These are phyloP conservation scores for Gobio occitaniae DNA, from an alignment of 2,797 vertebrate species.

Conservation along the genomic window DNA sequence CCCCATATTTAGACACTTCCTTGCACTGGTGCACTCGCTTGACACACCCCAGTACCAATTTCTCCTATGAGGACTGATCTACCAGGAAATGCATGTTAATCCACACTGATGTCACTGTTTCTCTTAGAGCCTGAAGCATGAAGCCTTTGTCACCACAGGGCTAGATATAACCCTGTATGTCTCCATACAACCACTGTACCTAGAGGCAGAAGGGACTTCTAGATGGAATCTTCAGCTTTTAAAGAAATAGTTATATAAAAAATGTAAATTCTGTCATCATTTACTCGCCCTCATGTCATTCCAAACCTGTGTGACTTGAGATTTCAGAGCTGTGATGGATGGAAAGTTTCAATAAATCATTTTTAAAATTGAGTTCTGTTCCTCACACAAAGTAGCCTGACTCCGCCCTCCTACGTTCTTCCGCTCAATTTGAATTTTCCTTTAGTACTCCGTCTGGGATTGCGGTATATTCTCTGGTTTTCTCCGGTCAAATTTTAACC, in stretches of 20 bases:
- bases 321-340: background rate
- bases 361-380: background rate
- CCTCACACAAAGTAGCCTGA: background rate
- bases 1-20: slow-evolving; percentile 79
- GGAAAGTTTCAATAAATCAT: background rate
- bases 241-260: background rate
- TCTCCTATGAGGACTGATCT: slow-evolving; percentile 36
- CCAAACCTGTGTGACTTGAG: background rate
- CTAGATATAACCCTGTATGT: slow-evolving; percentile 31
- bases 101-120: slow-evolving; percentile 53
- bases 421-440: too few relatives aligned
- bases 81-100: slow-evolving; percentile 69
- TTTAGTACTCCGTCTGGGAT: too few relatives aligned
- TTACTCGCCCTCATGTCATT: background rate
- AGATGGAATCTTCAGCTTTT: background rate
- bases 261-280: background rate
- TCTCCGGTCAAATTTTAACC: too few relatives aligned
- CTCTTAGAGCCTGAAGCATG: slow-evolving; percentile 49
- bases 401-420: too few relatives aligned
- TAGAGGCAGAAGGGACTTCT: background rate
- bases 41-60: slow-evolving; percentile 56
- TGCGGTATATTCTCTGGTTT: too few relatives aligned
- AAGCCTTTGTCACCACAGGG: slow-evolving; percentile 52
- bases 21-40: slow-evolving; percentile 57
- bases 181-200: background rate